These are phyloP conservation scores for Aphaenogaster ashmeadi DNA, from an alignment of 1,140 invertebrate genomes.

Conservation along the genomic window DNA sequence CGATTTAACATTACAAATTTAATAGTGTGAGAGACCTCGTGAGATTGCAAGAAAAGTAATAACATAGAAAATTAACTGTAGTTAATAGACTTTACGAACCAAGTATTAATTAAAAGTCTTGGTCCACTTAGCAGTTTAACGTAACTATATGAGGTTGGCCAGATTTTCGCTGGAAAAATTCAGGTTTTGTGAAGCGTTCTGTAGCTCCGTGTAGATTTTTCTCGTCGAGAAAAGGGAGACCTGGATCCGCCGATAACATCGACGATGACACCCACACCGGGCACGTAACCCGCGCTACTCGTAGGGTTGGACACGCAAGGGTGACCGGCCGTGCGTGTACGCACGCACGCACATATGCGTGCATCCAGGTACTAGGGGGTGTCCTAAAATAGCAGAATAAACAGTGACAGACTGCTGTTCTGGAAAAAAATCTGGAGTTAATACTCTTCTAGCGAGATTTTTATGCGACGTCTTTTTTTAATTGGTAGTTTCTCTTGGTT, in stretches of 20 bases:
- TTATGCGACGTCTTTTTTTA: neutral
- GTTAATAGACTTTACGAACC: constrained; percentile 13
- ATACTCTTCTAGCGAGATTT: neutral
- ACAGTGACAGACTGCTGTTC: neutral
- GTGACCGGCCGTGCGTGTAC: constrained; percentile 38
- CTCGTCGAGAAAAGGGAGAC: constrained; percentile 5
- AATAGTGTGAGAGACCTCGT: neutral
- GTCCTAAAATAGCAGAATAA: constrained; percentile 45
- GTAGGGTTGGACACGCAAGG: constrained; percentile 45
- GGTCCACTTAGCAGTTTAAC: neutral
- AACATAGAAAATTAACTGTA: neutral
- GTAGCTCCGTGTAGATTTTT: constrained; percentile 13
- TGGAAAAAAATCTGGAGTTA: neutral
- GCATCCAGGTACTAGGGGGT: constrained; percentile 27
- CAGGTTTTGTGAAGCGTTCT: constrained; percentile 2
- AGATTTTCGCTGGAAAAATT: constrained; percentile 41
- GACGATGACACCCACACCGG: constrained; percentile 54
- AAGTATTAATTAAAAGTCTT: constrained; percentile 37
- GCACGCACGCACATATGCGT: constrained; percentile 17
- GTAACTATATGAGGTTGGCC: constrained; percentile 2
- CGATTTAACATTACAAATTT: no score
- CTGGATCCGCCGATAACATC: constrained; percentile 31
- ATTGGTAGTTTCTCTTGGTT: neutral
- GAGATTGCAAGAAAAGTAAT: neutral
- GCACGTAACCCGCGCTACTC: constrained; percentile 29